These are phyloP conservation scores for Lasioglossum oenotherae DNA, from an alignment of 2,888 invertebrate genomes.

Conservation along the genomic window DNA sequence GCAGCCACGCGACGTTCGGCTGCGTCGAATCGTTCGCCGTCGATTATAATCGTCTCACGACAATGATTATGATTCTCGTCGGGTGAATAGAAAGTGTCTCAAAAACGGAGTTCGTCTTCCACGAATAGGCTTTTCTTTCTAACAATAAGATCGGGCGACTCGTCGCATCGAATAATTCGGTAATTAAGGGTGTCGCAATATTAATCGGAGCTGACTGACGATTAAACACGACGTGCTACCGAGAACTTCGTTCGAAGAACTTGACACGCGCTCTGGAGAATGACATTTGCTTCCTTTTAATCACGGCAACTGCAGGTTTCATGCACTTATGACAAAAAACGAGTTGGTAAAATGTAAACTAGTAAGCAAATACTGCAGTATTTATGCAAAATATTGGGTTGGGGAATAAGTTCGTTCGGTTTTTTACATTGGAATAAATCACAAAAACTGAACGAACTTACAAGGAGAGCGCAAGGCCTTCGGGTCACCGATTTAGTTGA, in stretches of 20 bases:
- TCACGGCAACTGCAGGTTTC: neutral
- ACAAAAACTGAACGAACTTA: too few species aligned
- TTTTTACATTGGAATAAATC: too few species aligned
- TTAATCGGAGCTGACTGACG: neutral
- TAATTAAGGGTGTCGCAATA: neutral
- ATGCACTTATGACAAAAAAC: neutral
- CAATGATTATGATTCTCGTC: neutral
- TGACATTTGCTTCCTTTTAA: neutral
- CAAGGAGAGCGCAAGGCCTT: too few species aligned
- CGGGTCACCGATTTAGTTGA: too few species aligned
- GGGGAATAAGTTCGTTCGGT: too few species aligned
- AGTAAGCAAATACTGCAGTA: neutral
- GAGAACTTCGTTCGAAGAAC: neutral
- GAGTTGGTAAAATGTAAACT: neutral
- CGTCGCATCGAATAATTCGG: neutral
- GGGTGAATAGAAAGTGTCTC: neutral
- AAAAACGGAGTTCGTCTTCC: neutral
- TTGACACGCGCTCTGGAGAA: neutral
- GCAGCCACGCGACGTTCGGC: constrained; percentile 33
- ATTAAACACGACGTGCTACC: constrained; percentile 13
- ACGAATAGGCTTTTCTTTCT: neutral
- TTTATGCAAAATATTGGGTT: too few species aligned
- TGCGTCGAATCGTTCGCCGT: constrained; percentile 48
- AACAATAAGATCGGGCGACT: neutral
- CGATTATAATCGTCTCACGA: constrained; percentile 21